A percentile compares a stretch with the other conserved stretches of the same genome.
These are phyloP conservation scores for Seriola dumerili DNA, from an alignment of 2,113 vertebrate genomes.

Conservation along the genomic window DNA sequence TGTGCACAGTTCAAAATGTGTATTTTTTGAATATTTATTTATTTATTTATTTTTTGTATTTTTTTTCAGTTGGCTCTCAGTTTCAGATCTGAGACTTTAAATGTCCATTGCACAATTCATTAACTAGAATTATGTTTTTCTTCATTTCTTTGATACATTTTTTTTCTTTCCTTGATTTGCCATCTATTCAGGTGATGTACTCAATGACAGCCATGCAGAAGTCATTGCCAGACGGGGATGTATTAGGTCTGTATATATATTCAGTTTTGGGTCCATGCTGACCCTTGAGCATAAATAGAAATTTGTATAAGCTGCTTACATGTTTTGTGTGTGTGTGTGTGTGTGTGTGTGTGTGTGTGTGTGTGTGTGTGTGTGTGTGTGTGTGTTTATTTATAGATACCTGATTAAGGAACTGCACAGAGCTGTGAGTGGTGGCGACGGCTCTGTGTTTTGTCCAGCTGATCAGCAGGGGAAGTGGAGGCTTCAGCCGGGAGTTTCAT, in stretches of 20 bases:
- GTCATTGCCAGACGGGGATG: slow-evolving; percentile 93
- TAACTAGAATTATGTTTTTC: neutral
- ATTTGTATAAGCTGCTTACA: neutral
- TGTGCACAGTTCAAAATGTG: neutral
- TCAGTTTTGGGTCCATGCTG: neutral
- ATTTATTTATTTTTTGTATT: no score
- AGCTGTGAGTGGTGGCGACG: slow-evolving; percentile 74
- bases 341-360: slow-evolving; percentile 18
- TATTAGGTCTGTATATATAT: slow-evolving; percentile 84
- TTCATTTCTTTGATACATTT: neutral
- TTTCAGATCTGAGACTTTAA: no score
- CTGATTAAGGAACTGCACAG: slow-evolving; percentile 88
- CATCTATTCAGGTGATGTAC: slow-evolving; percentile 86
- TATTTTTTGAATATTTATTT: no score
- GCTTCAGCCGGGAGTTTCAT: slow-evolving; percentile 84
- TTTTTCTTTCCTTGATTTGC: neutral
- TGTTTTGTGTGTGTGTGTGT: slow-evolving; percentile 65
- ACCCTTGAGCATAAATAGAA: no score
- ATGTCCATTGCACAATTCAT: no score
- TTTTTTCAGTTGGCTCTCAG: no score
- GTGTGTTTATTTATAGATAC: slow-evolving; percentile 84
- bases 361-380: slow-evolving; percentile 28
- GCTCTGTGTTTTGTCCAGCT: slow-evolving; percentile 86
- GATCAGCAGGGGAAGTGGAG: slow-evolving; percentile 87
- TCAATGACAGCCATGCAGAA: slow-evolving; percentile 98